Conservation (phyloP, 1,140 invertebrate genomes). For the Stratiolaelaps scimitus region DNA sequence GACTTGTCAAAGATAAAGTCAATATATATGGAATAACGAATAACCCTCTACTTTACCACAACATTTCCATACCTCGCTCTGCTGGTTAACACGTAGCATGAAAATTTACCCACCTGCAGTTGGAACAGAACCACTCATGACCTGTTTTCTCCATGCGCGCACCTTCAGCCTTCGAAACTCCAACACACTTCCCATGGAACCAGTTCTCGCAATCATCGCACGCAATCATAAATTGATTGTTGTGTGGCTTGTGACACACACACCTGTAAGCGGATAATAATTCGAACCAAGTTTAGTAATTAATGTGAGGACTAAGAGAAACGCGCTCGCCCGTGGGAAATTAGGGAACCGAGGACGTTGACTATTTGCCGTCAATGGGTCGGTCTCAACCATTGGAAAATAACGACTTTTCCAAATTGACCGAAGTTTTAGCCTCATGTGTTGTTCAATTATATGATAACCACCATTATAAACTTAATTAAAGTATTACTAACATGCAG, state of each 20-base stretch:
- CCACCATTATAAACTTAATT: no score
- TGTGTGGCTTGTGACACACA: slow-evolving; percentile 15
- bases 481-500: no score
- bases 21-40: no score
- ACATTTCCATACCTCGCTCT: no score
- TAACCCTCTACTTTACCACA: no score
- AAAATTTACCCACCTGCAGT: slow-evolving; percentile 24
- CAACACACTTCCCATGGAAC: slow-evolving; percentile 93
- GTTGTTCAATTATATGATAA: no score
- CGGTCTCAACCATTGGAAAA: no score
- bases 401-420: no score
- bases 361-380: no score
- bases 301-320: neutral
- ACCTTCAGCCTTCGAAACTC: slow-evolving; percentile 65
- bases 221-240: slow-evolving; percentile 68
- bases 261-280: slow-evolving; percentile 41
- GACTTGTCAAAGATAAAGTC: no score
- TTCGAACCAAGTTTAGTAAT: neutral
- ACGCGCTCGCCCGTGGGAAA: neutral
- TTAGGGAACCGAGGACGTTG: neutral
- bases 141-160: slow-evolving; percentile 77
- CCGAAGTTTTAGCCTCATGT: no score
- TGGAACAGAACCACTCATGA: slow-evolving; percentile 68
- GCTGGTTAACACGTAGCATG: no score
- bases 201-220: slow-evolving; percentile 91